A percentile compares a stretch with the other conserved stretches of the same genome.
These are phyloP conservation scores for Mizuhopecten yessoensis DNA, from an alignment of 1,140 invertebrate species.

Conservation along the genomic window DNA sequence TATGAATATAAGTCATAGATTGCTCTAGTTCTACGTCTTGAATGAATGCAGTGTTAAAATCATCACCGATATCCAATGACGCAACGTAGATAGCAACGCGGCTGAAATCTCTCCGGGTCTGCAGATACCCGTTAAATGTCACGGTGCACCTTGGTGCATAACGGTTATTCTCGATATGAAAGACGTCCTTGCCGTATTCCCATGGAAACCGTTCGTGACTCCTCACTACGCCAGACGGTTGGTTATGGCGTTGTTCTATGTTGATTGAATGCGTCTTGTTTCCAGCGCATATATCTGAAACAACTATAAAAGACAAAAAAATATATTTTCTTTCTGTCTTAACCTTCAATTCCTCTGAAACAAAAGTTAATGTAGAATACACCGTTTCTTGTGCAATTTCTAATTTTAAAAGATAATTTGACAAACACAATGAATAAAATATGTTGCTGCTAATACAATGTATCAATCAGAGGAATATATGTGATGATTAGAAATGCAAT, in stretches of 20 bases:
- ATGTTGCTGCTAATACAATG: background rate
- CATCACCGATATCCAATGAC: background rate
- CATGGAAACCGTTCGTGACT: constrained; percentile 10
- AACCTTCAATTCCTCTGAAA: no score
- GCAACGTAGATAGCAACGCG: background rate
- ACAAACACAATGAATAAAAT: background rate
- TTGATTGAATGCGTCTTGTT: background rate
- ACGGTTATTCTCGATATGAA: background rate
- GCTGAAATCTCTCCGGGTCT: background rate
- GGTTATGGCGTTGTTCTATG: background rate
- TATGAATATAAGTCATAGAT: background rate
- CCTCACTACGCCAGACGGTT: background rate
- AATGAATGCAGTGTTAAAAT: background rate
- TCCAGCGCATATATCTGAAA: background rate
- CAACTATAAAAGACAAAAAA: background rate
- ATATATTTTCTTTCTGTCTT: background rate
- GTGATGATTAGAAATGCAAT: background rate
- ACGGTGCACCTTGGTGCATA: background rate
- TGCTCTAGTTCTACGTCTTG: background rate
- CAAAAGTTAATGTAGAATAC: no score
- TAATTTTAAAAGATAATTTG: no score
- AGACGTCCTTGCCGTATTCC: background rate
- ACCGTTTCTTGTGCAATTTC: no score
- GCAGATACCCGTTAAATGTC: background rate
- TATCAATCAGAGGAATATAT: background rate